Base-by-base conservation (phyloP, 1,140 invertebrate genomes). In the Dysdera silvatica region DNA sequence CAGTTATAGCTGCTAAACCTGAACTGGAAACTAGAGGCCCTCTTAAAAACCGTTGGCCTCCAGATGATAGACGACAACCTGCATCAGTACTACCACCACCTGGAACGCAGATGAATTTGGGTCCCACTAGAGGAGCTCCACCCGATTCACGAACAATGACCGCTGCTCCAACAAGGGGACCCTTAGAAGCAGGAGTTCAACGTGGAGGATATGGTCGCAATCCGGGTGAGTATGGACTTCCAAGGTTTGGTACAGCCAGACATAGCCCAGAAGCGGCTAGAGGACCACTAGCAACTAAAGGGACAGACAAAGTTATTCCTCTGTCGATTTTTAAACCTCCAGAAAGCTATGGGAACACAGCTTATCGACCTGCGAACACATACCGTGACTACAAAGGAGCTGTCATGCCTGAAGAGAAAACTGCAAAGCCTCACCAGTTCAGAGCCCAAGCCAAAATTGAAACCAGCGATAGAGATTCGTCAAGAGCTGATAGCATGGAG, bases 401-500 rank as follows among this genome's bases (percentile, higher is more conserved):
- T 43, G 41, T 20, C 31, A 3, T 12, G 12, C 29, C 5, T 32
- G 52, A 0, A 33, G 28, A 5, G 20, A 14, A 41, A 16, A 20
- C 0, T 41, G 4, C 5, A 41, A 18, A 48, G 20, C 45, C 55
- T 20, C 52, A 57, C 8, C 14, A 33, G 10, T 20, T 57, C 20
- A 45, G 49, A 18, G 23, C 59, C 14, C 57, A 51, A 24, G 23
- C 55, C 16, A 33, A n/a, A 7, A 35, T 48, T 16, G 62, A 65
- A 16, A 24, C 55, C 0, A 58, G 54, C 12, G 61, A 63, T 35
- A 45, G 48, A 32, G 55, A 57, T 23, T 57, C 54, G 4, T 51
- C 54, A 5, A 58, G 62, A 23, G 62, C 62, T 2, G 48, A 58
- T 24, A 65, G 62, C 73, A 83, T 84, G 51, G 84, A 87, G 65